These are phyloP conservation scores for Sesia bembeciformis DNA, from an alignment of 2,888 invertebrate genomes.

Conservation along the genomic window DNA sequence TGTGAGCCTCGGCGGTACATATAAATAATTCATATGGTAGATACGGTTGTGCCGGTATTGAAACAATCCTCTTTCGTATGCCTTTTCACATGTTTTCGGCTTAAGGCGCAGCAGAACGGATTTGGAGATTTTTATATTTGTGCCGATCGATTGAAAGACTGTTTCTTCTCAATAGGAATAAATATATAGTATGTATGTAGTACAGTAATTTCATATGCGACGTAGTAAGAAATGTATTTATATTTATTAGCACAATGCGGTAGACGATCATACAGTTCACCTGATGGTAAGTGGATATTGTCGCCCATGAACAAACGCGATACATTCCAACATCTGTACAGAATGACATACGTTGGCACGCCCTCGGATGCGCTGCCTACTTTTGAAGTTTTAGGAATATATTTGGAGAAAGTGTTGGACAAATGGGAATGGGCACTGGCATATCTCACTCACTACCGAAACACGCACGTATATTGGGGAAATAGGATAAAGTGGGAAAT, in stretches of 20 bases:
- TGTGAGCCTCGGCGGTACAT: conserved; percentile 26
- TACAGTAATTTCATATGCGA: background rate
- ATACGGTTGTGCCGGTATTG: conserved; percentile 16
- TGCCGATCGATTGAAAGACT: background rate
- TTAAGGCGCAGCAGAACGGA: conserved; percentile 23
- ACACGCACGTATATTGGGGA: no score
- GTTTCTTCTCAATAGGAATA: no score
- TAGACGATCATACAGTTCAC: background rate
- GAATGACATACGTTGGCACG: no score
- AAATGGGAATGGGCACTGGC: no score
- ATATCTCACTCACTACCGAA: no score
- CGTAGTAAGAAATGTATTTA: background rate
- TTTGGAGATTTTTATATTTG: background rate
- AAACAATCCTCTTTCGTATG: conserved; percentile 22
- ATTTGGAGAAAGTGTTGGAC: no score
- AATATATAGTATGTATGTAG: background rate
- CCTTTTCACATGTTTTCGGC: conserved; percentile 30
- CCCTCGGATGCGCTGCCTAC: no score
- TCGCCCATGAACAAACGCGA: no score
- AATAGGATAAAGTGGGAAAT: no score
- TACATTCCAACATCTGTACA: no score
- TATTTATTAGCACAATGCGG: background rate
- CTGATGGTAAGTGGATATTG: no score
- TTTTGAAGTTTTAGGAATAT: no score
- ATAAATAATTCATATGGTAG: conserved; percentile 52